Evolutionary conservation across 2,888 invertebrate species (phyloP).

Genomic region (Drosophila lutescens): DNA sequence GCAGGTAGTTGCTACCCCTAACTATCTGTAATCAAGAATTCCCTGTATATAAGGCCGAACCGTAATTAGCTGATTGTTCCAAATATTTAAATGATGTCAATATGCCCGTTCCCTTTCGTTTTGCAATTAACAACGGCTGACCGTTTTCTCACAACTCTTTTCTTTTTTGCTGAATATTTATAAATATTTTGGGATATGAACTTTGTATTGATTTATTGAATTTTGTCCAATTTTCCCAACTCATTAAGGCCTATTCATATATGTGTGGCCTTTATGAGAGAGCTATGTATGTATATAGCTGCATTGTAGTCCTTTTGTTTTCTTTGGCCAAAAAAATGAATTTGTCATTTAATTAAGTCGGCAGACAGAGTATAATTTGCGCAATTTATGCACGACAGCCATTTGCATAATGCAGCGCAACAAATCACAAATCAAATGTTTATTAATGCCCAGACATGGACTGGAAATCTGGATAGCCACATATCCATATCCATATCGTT

Average conservation of each 20-base stretch:
- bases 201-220: conserved; percentile 39
- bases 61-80: conserved; percentile 28
- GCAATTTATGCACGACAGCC: conserved; percentile 63
- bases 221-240: conserved; percentile 17
- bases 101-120: not conserved
- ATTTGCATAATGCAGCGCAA: conserved; percentile 74
- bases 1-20: not conserved
- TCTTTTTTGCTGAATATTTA: not conserved
- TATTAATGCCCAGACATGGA: conserved; percentile 53
- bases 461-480: conserved; percentile 32
- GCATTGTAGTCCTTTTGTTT: conserved; percentile 20
- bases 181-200: conserved; percentile 10
- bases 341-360: conserved; percentile 69
- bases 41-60: not conserved
- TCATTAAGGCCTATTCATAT: conserved; percentile 31
- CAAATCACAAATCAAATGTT: conserved; percentile 72
- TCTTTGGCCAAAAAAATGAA: conserved; percentile 30
- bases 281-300: not conserved
- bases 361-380: conserved; percentile 64
- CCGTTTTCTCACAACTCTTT: conserved; percentile 29
- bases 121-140: conserved; percentile 28
- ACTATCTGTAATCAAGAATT: conserved; percentile 3
- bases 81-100: conserved; percentile 7
- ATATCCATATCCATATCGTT: conserved; percentile 39
- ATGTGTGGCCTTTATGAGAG: not conserved